Evolutionary conservation across 2,113 vertebrate genomes (phyloP).

Genomic region (Crotalus horridus): DNA sequence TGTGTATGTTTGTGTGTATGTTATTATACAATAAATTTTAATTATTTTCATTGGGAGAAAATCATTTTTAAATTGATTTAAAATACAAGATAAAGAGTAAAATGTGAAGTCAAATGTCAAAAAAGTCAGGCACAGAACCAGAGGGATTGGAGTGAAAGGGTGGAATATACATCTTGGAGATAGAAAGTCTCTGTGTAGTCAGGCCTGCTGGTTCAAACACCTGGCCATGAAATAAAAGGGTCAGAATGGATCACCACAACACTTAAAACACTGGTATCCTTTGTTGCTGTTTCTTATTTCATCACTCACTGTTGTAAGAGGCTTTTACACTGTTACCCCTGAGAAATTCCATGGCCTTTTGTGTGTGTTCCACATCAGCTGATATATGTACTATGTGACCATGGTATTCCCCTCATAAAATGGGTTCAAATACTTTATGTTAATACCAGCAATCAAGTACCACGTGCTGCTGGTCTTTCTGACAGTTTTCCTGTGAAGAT

Average conservation of each 20-base stretch:
- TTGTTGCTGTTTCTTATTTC: not conserved
- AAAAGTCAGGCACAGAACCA: not conserved
- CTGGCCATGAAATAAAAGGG: not conserved
- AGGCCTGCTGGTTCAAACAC: not conserved
- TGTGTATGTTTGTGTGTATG: not conserved
- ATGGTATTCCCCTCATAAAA: no score
- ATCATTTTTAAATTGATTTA: not conserved
- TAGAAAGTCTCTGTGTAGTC: not conserved
- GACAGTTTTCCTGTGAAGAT: not conserved
- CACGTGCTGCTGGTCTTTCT: not conserved
- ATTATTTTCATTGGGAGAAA: not conserved
- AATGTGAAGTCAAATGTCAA: not conserved
- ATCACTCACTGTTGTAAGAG: not conserved
- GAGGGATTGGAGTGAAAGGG: not conserved
- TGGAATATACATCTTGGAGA: not conserved
- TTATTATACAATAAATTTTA: not conserved
- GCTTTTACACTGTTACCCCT: not conserved
- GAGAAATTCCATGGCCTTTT: not conserved
- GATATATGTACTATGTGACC: no score
- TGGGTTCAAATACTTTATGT: not conserved
- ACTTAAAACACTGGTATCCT: not conserved
- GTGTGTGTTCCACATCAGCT: no score
- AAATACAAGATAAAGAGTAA: not conserved
- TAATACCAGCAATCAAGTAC: not conserved
- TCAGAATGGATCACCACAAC: not conserved